Base-by-base conservation (phyloP, 2,797 vertebrate species). In the Fundulus diaphanus region DNA sequence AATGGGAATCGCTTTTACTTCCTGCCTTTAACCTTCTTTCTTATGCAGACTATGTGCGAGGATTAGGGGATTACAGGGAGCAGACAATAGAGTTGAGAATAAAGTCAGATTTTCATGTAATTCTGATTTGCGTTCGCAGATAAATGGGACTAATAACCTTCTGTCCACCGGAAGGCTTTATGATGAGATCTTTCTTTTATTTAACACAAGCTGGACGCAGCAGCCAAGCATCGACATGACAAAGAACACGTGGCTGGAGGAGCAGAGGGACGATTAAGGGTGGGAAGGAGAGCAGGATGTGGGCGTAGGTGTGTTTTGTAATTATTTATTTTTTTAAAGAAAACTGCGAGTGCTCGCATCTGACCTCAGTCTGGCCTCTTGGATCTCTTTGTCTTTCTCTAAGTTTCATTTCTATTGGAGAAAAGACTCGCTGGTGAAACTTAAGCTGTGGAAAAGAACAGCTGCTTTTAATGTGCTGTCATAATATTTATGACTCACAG, bases 401-500 rank as follows among this genome's bases (percentile, higher is more conserved):
- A 13, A 49, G 68, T 84, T 87, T 77, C 6, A 51, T 48, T 83
- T 78, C 73, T 79, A 48, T 20, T 46, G 24, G n/a, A 76, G 15
- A 71, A 78, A 51, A 71, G 44, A 63, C 29, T 70, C 16, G 16
- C 20, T 20, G 22, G 22, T 71, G 18, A 81, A 83, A 77, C 66
- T 61, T 20, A 27, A 61, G 67, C 44, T 48, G 68, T 81, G 74
- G 79, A 90, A 85, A 90, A 88, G 70, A 78, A 87, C 83, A 81
- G 80, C 84, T 83, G 84, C 74, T 82, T 86, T 80, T 67, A 72
- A 82, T 85, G 76, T 73, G 70, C 49, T 73, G 70, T 54, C 73
- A 73, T 81, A 68, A 76, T 67, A 81, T 57, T 27, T 74, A 57
- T 83, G 85, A 87, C 68, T 85, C 81, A 76, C 67, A 44, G 56